Evolutionary conservation across 2,113 vertebrate species (phyloP), one percentile per base, ranked within the genome.

Genomic region (Nycticryphes semicollaris): DNA sequence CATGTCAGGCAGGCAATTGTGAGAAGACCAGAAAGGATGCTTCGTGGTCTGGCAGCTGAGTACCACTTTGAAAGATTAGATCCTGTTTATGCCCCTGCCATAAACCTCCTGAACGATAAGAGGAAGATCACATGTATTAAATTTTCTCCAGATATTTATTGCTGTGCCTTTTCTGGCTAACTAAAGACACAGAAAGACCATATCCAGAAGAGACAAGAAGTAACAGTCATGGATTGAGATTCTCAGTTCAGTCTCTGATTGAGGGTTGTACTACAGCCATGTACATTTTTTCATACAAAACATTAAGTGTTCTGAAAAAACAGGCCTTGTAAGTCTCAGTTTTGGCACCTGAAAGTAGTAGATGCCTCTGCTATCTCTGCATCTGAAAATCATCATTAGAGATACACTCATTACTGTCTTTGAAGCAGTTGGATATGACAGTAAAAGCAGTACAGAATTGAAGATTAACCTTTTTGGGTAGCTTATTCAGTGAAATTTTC

Each of bases 391-490:
- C 28, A 75, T 93, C 45, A 90, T 95, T 84, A 82, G 45, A 93
- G 47, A 76, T 45, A 66, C 18, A 57, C 54, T 91, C 89, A 84
- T 76, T 11, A 33, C 69, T 91, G 80, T 91, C 77, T 94, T 48
- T 37, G 69, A 95, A 89, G 74, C 84, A 93, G 77, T 6, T 72
- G 62, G 53, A 94, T 87, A 33, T 5, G 33, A 94, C 81, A 94
- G 74, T 77, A 96, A 92, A 91, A 94, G 63, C 82, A 74, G 18
- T 37, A 64, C 0, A 0, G 57, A 96, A 93, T 6, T 64, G 67
- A 41, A 94, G 80, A 93, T 95, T 88, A 96, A 94, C 62, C 63
- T 94, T 95, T 94, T 68, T 14, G 43, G 69, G 84, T 87, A 87
- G 69, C 45, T 89, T 91, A 45, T 79, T 92, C 83, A 57, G 62